Evolutionary conservation across 2,888 invertebrate species (phyloP).

Genomic region (Eutolmus rufibarbis): DNA sequence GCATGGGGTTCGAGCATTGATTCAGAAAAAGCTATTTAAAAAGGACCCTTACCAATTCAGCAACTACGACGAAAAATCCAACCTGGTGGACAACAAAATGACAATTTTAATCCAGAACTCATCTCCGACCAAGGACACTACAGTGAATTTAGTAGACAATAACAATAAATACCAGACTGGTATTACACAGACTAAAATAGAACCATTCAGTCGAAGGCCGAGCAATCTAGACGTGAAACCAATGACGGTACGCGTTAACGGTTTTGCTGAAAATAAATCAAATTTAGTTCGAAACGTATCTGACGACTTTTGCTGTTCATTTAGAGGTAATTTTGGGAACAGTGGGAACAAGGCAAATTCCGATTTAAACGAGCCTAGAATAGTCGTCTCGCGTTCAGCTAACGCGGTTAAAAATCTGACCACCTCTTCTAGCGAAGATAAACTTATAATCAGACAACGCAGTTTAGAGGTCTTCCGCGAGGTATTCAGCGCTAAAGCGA

Average conservation of each 20-base stretch:
- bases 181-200: slow-evolving; percentile 44
- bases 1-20: slow-evolving; percentile 61
- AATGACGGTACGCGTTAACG: slow-evolving; percentile 50
- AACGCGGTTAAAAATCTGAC: slow-evolving; percentile 58
- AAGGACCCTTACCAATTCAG: slow-evolving; percentile 52
- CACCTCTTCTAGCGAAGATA: slow-evolving; percentile 49
- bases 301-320: slow-evolving; percentile 60
- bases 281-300: slow-evolving; percentile 58
- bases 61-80: slow-evolving; percentile 58
- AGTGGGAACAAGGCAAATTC: background rate
- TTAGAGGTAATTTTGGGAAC: slow-evolving; percentile 31
- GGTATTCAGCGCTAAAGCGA: slow-evolving; percentile 73
- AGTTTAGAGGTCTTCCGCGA: slow-evolving; percentile 80
- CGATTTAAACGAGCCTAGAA: slow-evolving; percentile 54
- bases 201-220: slow-evolving; percentile 47
- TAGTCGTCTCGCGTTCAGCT: slow-evolving; percentile 52
- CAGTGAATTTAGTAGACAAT: slow-evolving; percentile 52
- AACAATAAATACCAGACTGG: slow-evolving; percentile 49
- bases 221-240: slow-evolving; percentile 60
- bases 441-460: slow-evolving; percentile 67
- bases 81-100: slow-evolving; percentile 57
- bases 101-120: slow-evolving; percentile 29
- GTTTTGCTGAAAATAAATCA: slow-evolving; percentile 50
- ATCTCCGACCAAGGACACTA: slow-evolving; percentile 52
- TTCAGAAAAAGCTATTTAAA: slow-evolving; percentile 62